Conservation (phyloP, 2,797 vertebrate genomes). For the Phoxinus dragarum region DNA sequence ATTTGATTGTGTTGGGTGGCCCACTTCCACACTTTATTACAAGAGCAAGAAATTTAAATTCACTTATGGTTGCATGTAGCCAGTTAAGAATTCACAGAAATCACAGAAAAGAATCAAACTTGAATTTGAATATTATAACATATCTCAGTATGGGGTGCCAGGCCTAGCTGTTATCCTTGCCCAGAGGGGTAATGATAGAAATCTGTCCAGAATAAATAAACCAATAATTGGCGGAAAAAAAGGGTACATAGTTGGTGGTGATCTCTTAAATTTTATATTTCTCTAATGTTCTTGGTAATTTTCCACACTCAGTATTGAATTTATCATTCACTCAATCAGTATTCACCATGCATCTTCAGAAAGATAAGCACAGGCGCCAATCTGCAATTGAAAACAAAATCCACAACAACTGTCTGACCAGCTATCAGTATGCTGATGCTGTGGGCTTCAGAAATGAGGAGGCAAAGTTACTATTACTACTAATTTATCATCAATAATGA, state of each 20-base stretch:
- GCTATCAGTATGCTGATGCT: not conserved
- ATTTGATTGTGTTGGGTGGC: not conserved
- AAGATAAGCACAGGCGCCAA: not conserved
- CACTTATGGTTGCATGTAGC: not conserved
- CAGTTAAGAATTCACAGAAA: not conserved
- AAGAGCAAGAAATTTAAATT: not conserved
- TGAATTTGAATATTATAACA: not conserved
- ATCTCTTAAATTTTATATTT: not conserved
- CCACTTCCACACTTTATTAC: not conserved
- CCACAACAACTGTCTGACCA: not conserved
- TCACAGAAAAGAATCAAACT: not conserved
- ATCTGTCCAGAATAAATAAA: not conserved
- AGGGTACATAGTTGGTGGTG: not conserved
- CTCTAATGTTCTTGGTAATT: not conserved
- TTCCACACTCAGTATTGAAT: not conserved
- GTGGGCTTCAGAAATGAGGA: not conserved
- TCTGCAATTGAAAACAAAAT: slow-evolving; percentile 4
- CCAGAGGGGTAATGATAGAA: not conserved
- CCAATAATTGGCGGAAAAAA: too few species aligned
- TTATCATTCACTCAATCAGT: not conserved
- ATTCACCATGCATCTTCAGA: slow-evolving; percentile 6
- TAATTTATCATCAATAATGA: not conserved
- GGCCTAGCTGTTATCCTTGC: not conserved
- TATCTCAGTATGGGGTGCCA: not conserved
- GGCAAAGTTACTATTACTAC: slow-evolving; percentile 9